Evolutionary conservation across 2,888 invertebrate genomes (phyloP), one percentile per base, ranked within the genome.

Genomic region (Drosophila diplacantha): DNA sequence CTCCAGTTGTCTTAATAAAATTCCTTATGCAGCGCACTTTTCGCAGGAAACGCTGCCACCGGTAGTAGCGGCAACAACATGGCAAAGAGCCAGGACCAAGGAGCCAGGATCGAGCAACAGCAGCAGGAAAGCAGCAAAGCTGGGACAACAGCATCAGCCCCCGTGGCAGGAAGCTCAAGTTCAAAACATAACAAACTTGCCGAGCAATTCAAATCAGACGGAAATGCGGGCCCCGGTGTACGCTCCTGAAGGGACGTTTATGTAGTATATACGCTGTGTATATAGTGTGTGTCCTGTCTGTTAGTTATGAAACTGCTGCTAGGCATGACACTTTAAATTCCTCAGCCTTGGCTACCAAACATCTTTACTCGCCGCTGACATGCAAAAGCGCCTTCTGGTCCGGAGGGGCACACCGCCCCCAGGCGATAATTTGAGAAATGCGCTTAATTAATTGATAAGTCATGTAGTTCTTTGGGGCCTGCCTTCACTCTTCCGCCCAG

Each of bases 151-250:
- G 39, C 65, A 41, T 44, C 63, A 66, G 55, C 69, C 63, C 47
- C 61, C 67, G 53, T 64, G 61, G 73, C 76, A 83, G 79, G 74
- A 77, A 74, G 73, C 80, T 72, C 68, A 77, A 83, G 83, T 81
- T 84, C 71, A 82, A 78, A 80, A 80, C 79, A 84, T 70, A 82
- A 85, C 83, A 84, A 84, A 84, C 78, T 85, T 83, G 65, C 62
- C 70, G 69, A 69, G 74, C 68, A 73, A 78, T 78, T 78, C 83
- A 84, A 85, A 83, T 83, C 72, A 80, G 69, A 65, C 74, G 84
- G 85, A 85, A 81, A 85, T 78, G 83, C 71, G 73, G 74, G 24
- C 37, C 50, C 49, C 62, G 64, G 67, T 51, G 32, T 69, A 63
- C 71, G 54, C 44, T 38, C 62, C 46, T 44, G 38, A 57, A 69